These are phyloP conservation scores for Hystrix brachyura DNA, from an alignment of 2,113 vertebrate genomes.

Conservation along the genomic window DNA sequence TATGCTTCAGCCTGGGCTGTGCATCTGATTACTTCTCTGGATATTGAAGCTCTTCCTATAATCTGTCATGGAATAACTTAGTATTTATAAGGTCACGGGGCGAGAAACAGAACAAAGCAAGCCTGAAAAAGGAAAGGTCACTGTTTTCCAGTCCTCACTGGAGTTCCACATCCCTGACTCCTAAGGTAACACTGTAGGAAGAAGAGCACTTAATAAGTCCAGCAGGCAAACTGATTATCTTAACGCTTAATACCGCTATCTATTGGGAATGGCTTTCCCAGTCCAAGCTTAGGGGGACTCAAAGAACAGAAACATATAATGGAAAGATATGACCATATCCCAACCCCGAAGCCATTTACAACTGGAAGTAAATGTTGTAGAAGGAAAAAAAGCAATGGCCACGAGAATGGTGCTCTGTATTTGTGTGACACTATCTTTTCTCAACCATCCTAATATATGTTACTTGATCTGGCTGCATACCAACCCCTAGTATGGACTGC, in stretches of 20 bases:
- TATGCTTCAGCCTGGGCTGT: neutral
- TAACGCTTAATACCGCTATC: neutral
- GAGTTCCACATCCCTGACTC: fast-evolving
- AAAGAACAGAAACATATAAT: neutral
- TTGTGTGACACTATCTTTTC: neutral
- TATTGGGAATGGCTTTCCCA: neutral
- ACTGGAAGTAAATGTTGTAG: fast-evolving
- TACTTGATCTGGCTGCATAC: neutral
- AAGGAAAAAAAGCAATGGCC: neutral
- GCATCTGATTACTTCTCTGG: neutral
- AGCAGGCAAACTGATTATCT: neutral
- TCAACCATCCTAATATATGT: neutral
- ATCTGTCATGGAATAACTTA: neutral
- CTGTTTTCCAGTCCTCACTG: neutral
- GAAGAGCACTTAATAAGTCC: fast-evolving
- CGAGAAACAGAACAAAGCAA: neutral
- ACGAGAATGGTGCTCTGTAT: neutral
- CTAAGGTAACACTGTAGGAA: neutral
- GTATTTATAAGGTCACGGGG: neutral
- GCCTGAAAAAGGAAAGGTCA: too few species aligned
- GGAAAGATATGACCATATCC: neutral
- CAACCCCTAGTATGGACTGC: neutral
- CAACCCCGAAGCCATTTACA: neutral
- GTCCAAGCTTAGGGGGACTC: neutral
- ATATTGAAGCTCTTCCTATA: neutral